Evolutionary conservation across 2,888 invertebrate genomes (phyloP).

Genomic region (Fragum fragum): DNA sequence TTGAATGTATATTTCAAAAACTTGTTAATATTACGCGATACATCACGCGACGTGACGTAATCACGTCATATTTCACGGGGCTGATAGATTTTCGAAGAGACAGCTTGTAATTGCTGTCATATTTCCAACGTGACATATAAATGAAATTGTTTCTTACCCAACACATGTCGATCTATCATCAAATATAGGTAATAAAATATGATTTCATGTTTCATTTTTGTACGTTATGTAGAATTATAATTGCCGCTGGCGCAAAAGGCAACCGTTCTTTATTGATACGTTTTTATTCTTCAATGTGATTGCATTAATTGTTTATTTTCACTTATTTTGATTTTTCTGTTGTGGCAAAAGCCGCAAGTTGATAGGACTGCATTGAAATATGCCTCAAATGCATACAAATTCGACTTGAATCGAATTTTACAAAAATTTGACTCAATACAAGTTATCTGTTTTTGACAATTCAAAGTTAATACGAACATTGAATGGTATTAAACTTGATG

Average conservation of each 20-base stretch:
- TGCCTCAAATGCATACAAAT: too few relatives aligned
- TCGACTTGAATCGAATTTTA: too few relatives aligned
- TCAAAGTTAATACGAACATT: too few relatives aligned
- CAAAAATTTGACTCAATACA: too few relatives aligned
- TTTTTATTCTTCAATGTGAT: too few relatives aligned
- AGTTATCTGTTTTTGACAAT: too few relatives aligned
- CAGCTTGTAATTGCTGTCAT: conserved; percentile 9
- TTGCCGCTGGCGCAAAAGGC: neutral
- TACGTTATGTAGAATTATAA: neutral
- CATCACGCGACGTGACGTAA: conserved; percentile 27
- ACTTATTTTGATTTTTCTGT: too few relatives aligned
- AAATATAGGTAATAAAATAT: conserved; percentile 3
- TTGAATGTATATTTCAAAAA: conserved; percentile 22
- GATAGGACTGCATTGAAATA: too few relatives aligned
- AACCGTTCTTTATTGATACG: too few relatives aligned
- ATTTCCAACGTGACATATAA: conserved; percentile 21
- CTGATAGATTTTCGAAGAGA: conserved; percentile 30
- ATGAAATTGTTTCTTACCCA: conserved; percentile 25
- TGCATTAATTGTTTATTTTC: too few relatives aligned
- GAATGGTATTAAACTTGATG: too few relatives aligned
- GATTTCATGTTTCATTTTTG: conserved; percentile 2
- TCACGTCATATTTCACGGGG: conserved; percentile 13
- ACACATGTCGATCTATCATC: conserved; percentile 20
- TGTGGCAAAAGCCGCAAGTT: too few relatives aligned
- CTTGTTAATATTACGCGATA: conserved; percentile 18